Base-by-base conservation (phyloP, 2,888 invertebrate species). In the Leptopterna dolabrata region DNA sequence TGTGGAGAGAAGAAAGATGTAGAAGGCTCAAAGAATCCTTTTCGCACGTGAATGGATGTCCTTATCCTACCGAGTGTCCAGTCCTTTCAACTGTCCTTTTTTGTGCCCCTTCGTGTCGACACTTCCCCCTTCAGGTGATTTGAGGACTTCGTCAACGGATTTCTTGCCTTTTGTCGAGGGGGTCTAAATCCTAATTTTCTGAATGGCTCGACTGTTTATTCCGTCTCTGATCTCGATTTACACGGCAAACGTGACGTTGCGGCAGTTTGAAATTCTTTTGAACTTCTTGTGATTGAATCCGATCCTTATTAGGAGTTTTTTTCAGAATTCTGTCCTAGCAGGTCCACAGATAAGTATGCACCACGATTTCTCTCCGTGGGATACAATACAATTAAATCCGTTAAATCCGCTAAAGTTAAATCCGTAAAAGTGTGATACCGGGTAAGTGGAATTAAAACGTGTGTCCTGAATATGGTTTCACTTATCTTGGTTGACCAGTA, bases 11-110 rank as follows among this genome's bases (percentile, higher is more conserved):
- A 86, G 19, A 87, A 73, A 45, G 45, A 30, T 71, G 78, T 24
- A 19, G 63, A 86, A 45, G 41, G 76, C 41, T 83, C 83, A 83
- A 83, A 83, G 83, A 83, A 83, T 63, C 83, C 70, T 24, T 83
- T 70, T 63, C 83, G 63, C 83, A 83, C 83, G 83, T 83, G 83
- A 83, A 70, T 83, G 83, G 83, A 83, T 83, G 83, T 83, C 83
- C 63, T 83, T 83, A 83, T 83, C 83, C 11, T 41, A 24, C 71
- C 27, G 63, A 70, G 83, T 43, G 83, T 70, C 83, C 83, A 45
- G 83, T n/a, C 70, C 83, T 83, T 83, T 83, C 63, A 70, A 70
- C 19, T 24, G 70, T 70, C 24, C 47, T 83, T 47, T 70, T 80
- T 24, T 80, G 1, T 24, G 80, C 24, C 83, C 13, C 70, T 41